phyloP scores from a whole-genome alignment of 2,113 vertebrate genomes.

The Copsychus sechellarum region DNA sequence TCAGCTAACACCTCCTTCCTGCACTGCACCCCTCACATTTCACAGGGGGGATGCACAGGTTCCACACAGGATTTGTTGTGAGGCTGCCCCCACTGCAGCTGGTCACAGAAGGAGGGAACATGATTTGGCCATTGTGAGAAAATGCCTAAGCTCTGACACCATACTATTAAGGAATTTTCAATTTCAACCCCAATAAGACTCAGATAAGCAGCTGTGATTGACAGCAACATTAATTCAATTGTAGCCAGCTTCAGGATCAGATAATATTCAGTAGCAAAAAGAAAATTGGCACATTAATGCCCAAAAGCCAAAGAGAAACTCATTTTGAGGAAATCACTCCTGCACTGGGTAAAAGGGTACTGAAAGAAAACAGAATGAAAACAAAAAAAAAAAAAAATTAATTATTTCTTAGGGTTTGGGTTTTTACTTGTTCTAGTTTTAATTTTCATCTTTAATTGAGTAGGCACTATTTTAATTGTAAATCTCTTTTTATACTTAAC shows the following conservation, averaged over 20 bases:
- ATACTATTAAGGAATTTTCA: constrained; percentile 1
- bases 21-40: neutral
- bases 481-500: neutral
- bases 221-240: constrained; percentile 39
- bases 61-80: too few species aligned
- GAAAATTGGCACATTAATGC: neutral
- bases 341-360: neutral
- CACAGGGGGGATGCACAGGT: neutral
- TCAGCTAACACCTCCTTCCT: neutral
- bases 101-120: neutral
- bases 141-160: neutral
- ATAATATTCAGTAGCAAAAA: constrained; percentile 1
- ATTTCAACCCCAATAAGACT: constrained; percentile 22
- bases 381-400: neutral
- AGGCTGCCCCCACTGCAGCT: neutral
- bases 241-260: neutral
- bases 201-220: constrained; percentile 39
- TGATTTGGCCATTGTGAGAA: neutral
- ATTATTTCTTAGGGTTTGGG: neutral
- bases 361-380: neutral
- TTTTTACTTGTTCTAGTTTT: neutral
- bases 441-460: neutral
- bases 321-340: neutral
- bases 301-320: constrained; percentile 2
- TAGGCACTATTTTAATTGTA: neutral